A percentile compares a stretch with the other conserved stretches of the same genome.
Conservation (phyloP, 2,888 invertebrate species). For the Aspidiotus rigidus region DNA sequence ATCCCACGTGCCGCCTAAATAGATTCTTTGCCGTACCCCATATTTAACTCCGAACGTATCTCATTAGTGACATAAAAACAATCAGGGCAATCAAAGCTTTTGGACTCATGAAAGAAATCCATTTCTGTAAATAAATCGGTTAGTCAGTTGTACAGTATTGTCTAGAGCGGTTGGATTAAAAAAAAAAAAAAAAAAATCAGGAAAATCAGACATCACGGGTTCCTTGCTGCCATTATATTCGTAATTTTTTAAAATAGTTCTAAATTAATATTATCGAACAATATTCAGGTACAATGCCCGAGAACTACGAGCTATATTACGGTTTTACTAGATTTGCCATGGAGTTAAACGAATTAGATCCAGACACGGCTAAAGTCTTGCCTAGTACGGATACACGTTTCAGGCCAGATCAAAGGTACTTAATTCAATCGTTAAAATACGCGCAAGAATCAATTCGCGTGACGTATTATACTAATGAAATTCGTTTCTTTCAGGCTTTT, state of each 20-base stretch:
- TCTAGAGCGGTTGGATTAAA: too few relatives aligned
- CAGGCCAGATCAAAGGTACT: constrained; percentile 63
- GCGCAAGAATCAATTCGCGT: neutral
- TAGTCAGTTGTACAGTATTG: too few relatives aligned
- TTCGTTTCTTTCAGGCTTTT: constrained; percentile 46
- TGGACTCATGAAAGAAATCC: too few relatives aligned
- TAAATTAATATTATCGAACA: neutral
- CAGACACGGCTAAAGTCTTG: constrained; percentile 51
- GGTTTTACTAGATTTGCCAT: constrained; percentile 78
- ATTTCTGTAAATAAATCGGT: too few relatives aligned
- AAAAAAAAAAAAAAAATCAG: too few relatives aligned
- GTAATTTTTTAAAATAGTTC: neutral
- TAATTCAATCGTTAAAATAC: neutral
- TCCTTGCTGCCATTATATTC: too few relatives aligned
- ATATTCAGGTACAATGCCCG: constrained; percentile 62
- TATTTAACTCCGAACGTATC: too few relatives aligned
- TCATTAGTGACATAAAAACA: too few relatives aligned
- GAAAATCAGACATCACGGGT: too few relatives aligned
- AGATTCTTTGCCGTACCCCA: too few relatives aligned
- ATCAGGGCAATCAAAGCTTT: too few relatives aligned
- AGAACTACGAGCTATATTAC: constrained; percentile 69
- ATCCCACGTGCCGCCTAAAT: too few relatives aligned
- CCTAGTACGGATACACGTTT: constrained; percentile 69
- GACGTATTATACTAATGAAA: neutral
- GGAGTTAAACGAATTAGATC: constrained; percentile 68